Conservation (phyloP, 2,113 vertebrate genomes). For the Rhineura floridana region DNA sequence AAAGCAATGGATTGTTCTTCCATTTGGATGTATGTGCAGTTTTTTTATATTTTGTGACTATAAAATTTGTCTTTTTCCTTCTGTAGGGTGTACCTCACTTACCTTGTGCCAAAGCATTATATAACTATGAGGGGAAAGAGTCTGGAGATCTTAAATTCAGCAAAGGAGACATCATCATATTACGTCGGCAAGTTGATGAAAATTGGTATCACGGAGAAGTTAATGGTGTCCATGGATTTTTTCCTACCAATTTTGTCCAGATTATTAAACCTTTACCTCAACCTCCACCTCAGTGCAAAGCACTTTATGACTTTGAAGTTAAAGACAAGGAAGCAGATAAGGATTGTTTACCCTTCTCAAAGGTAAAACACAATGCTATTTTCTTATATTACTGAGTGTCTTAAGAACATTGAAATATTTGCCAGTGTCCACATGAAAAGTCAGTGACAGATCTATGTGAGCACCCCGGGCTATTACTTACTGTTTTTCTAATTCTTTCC, state of each 20-base stretch:
- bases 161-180: slow-evolving; percentile 97
- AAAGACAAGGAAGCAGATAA: slow-evolving; percentile 99
- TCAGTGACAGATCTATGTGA: neutral
- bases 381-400: neutral
- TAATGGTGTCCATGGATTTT: slow-evolving; percentile 94
- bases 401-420: slow-evolving; percentile 1
- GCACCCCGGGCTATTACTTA: slow-evolving; percentile 20
- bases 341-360: slow-evolving; percentile 96
- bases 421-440: neutral
- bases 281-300: slow-evolving; percentile 97
- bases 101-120: slow-evolving; percentile 97
- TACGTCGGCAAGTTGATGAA: slow-evolving; percentile 97
- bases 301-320: slow-evolving; percentile 98
- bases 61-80: slow-evolving; percentile 13
- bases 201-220: slow-evolving; percentile 99
- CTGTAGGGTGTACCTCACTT: slow-evolving; percentile 91
- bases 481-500: slow-evolving; percentile 13
- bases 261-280: slow-evolving; percentile 97
- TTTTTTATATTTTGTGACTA: neutral
- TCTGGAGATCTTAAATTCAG: slow-evolving; percentile 96
- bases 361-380: slow-evolving; percentile 78
- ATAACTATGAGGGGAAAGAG: slow-evolving; percentile 98
- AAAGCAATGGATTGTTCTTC: neutral
- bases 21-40: neutral
- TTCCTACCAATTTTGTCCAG: slow-evolving; percentile 98